phyloP scores from a whole-genome alignment of 1,140 invertebrate genomes.

The Orius laevigatus region DNA sequence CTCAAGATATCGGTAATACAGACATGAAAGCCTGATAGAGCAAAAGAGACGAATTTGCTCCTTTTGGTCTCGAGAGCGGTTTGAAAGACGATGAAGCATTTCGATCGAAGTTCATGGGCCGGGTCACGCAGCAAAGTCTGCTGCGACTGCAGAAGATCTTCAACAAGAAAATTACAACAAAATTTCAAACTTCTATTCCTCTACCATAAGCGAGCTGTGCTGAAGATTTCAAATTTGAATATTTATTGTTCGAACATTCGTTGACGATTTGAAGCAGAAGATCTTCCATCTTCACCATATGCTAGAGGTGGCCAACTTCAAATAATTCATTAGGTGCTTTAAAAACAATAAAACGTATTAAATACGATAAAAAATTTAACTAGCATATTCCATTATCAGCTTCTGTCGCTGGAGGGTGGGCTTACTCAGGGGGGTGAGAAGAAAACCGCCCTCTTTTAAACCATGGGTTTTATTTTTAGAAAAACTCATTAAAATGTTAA shows the following conservation, averaged over 20 bases:
- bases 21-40: slow-evolving; percentile 73
- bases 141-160: slow-evolving; percentile 68
- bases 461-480: too few species aligned
- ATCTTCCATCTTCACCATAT: slow-evolving; percentile 48
- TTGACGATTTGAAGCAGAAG: slow-evolving; percentile 59
- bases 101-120: slow-evolving; percentile 64
- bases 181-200: slow-evolving; percentile 11
- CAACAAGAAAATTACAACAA: slow-evolving; percentile 22
- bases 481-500: too few species aligned
- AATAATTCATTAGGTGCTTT: too few species aligned
- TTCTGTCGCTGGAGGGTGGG: too few species aligned
- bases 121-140: slow-evolving; percentile 59
- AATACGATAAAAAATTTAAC: too few species aligned
- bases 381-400: too few species aligned
- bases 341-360: too few species aligned
- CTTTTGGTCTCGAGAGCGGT: slow-evolving; percentile 72
- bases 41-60: slow-evolving; percentile 63
- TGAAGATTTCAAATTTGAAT: slow-evolving; percentile 49
- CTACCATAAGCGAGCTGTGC: slow-evolving; percentile 66
- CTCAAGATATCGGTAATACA: too few species aligned
- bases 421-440: too few species aligned
- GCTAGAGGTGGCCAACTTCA: too few species aligned
- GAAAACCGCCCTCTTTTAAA: too few species aligned
- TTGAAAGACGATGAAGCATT: slow-evolving; percentile 66
- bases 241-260: slow-evolving; percentile 56